These are phyloP conservation scores for Geothlypis trichas DNA, from an alignment of 2,113 vertebrate genomes.

Conservation along the genomic window DNA sequence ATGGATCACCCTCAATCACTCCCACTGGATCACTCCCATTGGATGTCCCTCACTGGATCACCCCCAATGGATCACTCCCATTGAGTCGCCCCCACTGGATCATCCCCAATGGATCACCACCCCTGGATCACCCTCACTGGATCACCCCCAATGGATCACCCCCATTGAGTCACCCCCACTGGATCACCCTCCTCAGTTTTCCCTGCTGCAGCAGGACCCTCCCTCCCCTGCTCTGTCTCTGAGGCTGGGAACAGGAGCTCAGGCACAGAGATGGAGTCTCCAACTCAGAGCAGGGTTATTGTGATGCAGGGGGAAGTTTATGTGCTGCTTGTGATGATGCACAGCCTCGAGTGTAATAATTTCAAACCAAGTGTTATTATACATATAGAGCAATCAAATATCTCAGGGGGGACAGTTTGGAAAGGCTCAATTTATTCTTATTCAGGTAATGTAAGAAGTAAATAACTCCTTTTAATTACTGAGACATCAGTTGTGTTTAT, in stretches of 20 bases:
- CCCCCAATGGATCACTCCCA: background rate
- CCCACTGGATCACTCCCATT: too few species aligned
- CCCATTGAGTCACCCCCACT: background rate
- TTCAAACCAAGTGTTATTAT: background rate
- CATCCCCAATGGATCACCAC: background rate
- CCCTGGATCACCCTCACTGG: fast-evolving
- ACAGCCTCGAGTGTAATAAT: background rate
- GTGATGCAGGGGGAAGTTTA: background rate
- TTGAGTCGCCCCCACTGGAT: background rate
- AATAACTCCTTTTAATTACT: constrained; percentile 13
- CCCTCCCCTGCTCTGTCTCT: background rate
- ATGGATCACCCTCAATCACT: fast-evolving
- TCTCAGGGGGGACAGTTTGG: background rate
- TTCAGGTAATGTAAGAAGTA: background rate
- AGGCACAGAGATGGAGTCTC: background rate
- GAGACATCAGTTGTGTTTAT: background rate
- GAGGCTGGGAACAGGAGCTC: background rate
- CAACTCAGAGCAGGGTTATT: background rate
- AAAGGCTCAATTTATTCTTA: background rate
- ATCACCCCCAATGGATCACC: fast-evolving
- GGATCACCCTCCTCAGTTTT: background rate
- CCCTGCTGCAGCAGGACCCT: background rate
- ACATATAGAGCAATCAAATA: background rate
- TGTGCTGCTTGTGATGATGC: background rate
- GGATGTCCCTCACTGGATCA: too few species aligned